Conservation (phyloP, 2,888 invertebrate genomes). For the Charanyca ferruginea region DNA sequence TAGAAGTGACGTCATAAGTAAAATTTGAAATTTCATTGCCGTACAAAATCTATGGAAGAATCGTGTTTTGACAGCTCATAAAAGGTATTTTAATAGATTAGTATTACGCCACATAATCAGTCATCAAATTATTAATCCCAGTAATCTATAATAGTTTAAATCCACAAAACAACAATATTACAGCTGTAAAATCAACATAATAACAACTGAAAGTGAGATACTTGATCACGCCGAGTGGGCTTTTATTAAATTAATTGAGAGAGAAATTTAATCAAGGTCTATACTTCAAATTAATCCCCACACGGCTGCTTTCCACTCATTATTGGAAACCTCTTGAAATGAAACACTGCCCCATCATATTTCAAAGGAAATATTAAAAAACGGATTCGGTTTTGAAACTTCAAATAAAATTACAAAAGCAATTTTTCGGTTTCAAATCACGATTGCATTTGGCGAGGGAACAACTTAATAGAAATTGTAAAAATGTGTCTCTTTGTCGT, state of each 20-base stretch:
- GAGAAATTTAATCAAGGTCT: slow-evolving; percentile 77
- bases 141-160: neutral
- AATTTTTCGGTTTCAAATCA: slow-evolving; percentile 35
- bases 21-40: no score
- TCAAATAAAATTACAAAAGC: slow-evolving; percentile 28
- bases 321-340: slow-evolving; percentile 69
- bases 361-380: slow-evolving; percentile 47
- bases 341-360: slow-evolving; percentile 59
- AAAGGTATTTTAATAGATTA: no score
- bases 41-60: no score
- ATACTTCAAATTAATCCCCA: slow-evolving; percentile 74
- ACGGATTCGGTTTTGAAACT: slow-evolving; percentile 30
- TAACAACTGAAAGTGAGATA: slow-evolving; percentile 56
- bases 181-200: slow-evolving; percentile 35
- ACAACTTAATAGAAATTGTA: slow-evolving; percentile 17
- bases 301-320: slow-evolving; percentile 68
- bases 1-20: no score
- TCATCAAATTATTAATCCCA: neutral
- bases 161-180: slow-evolving; percentile 2
- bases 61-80: no score
- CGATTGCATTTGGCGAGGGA: slow-evolving; percentile 12
- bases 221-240: slow-evolving; percentile 67
- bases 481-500: slow-evolving; percentile 8
- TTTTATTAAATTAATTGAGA: slow-evolving; percentile 75
- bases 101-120: neutral